Evolutionary conservation across 2,797 vertebrate genomes (phyloP).

Genomic region (Poecilia velifera): DNA sequence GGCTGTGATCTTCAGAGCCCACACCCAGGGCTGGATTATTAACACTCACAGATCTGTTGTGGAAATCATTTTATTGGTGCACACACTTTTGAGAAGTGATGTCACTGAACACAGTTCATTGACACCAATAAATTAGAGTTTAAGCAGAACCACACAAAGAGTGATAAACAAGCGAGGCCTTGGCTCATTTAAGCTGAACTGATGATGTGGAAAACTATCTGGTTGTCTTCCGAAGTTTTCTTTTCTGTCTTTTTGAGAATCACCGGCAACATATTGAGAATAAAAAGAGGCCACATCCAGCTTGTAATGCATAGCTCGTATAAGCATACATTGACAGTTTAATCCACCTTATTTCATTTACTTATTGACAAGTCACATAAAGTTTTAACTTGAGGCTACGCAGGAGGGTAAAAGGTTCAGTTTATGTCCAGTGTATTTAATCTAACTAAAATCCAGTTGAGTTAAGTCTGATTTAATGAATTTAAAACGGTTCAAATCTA

Average conservation of each 20-base stretch:
- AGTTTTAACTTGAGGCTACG: neutral
- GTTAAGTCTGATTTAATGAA: neutral
- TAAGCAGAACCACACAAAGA: neutral
- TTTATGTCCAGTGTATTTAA: neutral
- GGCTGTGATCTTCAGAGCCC: neutral
- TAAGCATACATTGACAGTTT: neutral
- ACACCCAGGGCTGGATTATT: neutral
- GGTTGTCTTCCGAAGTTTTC: neutral
- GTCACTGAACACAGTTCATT: neutral
- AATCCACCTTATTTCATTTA: neutral
- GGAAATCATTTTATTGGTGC: neutral
- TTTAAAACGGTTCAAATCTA: neutral
- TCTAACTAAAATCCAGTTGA: neutral
- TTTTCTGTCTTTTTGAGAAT: neutral
- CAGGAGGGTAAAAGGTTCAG: neutral
- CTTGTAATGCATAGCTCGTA: neutral
- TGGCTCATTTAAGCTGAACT: neutral
- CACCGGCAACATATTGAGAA: neutral
- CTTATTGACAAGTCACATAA: neutral
- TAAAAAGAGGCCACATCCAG: neutral
- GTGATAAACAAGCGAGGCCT: neutral
- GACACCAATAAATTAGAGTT: conserved; percentile 3
- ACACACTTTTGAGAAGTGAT: neutral
- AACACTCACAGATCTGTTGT: neutral
- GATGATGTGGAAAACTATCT: neutral